Percentiles rank a stretch among this genome's conserved stretches.
phyloP scores from a whole-genome alignment of 2,113 vertebrate genomes.

The Triplophysa rosa region DNA sequence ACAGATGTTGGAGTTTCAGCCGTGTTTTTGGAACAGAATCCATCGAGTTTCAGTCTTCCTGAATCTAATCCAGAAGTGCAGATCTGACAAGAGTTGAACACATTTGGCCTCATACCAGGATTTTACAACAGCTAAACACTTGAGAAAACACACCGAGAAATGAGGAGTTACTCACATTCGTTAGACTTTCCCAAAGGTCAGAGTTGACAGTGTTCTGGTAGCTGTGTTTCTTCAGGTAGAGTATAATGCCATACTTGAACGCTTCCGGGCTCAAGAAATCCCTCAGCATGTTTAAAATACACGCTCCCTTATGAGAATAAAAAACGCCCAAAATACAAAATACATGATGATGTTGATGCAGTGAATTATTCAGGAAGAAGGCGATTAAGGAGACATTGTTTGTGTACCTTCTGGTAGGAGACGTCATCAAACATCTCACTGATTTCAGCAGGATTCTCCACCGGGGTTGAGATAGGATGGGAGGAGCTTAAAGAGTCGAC shows the following conservation, averaged over 20 bases:
- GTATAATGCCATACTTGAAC: conserved; percentile 83
- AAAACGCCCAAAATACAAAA: too few species aligned
- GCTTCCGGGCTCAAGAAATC: conserved; percentile 81
- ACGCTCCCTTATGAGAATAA: conserved; percentile 78
- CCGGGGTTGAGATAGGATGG: conserved; percentile 84
- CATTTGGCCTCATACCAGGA: not conserved
- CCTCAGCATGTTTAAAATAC: conserved; percentile 87
- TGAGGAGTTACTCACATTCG: conserved; percentile 71
- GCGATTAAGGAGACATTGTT: not conserved
- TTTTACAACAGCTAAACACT: too few species aligned
- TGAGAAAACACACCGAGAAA: not conserved
- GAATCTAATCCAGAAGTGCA: conserved; percentile 69
- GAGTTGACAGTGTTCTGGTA: conserved; percentile 86
- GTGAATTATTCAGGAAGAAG: not conserved
- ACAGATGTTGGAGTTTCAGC: conserved; percentile 69
- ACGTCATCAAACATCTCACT: conserved; percentile 91
- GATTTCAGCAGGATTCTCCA: conserved; percentile 87
- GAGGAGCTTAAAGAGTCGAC: conserved; percentile 87
- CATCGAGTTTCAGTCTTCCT: conserved; percentile 58
- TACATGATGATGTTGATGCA: not conserved
- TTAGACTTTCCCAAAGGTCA: conserved; percentile 86
- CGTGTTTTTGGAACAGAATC: conserved; percentile 76
- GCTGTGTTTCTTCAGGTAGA: conserved; percentile 83
- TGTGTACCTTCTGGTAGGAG: conserved; percentile 87
- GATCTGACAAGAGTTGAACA: conserved; percentile 67